Conservation (phyloP, 2,113 vertebrate genomes). For the Urocolius indicus region DNA sequence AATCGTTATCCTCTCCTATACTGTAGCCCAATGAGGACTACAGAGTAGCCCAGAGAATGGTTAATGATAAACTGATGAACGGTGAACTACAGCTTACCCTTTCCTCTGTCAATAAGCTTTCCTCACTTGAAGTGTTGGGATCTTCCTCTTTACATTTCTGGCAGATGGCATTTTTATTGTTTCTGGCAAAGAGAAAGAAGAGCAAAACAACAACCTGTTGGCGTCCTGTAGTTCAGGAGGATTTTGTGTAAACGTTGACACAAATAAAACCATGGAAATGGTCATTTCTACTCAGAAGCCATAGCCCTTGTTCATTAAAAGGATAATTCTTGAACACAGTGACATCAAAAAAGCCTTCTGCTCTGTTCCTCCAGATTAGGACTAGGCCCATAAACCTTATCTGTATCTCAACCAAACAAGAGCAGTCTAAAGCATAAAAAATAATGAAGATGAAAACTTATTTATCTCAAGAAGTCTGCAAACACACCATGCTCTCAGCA, state of each 20-base stretch:
- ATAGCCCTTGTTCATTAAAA: not conserved
- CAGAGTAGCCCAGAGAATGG: not conserved
- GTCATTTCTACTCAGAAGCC: not conserved
- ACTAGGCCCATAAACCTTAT: not conserved
- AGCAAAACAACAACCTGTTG: not conserved
- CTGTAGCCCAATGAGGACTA: not conserved
- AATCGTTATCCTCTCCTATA: not conserved
- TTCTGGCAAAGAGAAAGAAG: slow-evolving; percentile 64
- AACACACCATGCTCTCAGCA: not conserved
- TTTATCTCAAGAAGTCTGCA: not conserved
- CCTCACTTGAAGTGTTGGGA: slow-evolving; percentile 54
- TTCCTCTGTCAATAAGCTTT: slow-evolving; percentile 75
- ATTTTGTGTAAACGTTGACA: not conserved
- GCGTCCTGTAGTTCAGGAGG: not conserved
- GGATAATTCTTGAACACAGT: not conserved
- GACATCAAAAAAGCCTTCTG: not conserved
- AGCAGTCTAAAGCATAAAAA: not conserved
- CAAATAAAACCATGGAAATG: not conserved
- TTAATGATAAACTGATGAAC: not conserved
- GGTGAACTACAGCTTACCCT: slow-evolving; percentile 69
- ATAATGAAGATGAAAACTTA: not conserved
- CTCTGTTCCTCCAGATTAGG: not conserved
- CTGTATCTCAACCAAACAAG: not conserved
- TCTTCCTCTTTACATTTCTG: slow-evolving; percentile 78
- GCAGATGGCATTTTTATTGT: slow-evolving; percentile 75